Evolutionary conservation across 1,140 invertebrate genomes (phyloP), one percentile per base, ranked within the genome.

Genomic region (Temnothorax longispinosus): DNA sequence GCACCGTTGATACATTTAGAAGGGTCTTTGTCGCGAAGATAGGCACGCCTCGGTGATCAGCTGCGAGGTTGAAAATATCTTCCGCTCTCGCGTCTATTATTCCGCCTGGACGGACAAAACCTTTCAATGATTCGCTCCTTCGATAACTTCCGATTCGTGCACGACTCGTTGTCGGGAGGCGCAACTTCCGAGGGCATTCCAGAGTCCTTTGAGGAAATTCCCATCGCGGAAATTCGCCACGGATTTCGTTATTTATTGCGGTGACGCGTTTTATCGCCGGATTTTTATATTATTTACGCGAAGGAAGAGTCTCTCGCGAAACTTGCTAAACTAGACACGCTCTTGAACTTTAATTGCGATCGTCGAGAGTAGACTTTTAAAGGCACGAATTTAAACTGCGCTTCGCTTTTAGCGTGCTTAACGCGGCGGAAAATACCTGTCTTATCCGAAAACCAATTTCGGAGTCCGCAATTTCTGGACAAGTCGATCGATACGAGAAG

Each of bases 361-460:
- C 38, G 35, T 10, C 21, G 44, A 60, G 69, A 18, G 8, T 60
- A 60, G 27, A 50, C 18, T 50, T 74, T 60, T 27, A 47, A 18
- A 56, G 8, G 13, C 38, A 74, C 38, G 56, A 74, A 74, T 75
- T 84, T 74, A 58, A 60, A 74, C 54, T 47, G 69, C 54, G 44
- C 69, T 27, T 47, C 69, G 69, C 41, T 84, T 47, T 56, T 60
- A n/a, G 11, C 54, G 54, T 38, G 80, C 15, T 74, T 47, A 84
- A 84, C 54, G 54, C 27, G 18, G 21, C 32, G 80, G 80, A 84
- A 84, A 84, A 84, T 84, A 75, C 41, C 80, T 60, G 32, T 75
- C 56, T 84, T 84, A 74, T 75, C 80, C 69, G 54, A 74, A 44
- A 84, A 84, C 41, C 69, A 75, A 84, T 84, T 84, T 58, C 11